These are phyloP conservation scores for Noctua pronuba DNA, from an alignment of 2,888 invertebrate genomes.

Conservation along the genomic window DNA sequence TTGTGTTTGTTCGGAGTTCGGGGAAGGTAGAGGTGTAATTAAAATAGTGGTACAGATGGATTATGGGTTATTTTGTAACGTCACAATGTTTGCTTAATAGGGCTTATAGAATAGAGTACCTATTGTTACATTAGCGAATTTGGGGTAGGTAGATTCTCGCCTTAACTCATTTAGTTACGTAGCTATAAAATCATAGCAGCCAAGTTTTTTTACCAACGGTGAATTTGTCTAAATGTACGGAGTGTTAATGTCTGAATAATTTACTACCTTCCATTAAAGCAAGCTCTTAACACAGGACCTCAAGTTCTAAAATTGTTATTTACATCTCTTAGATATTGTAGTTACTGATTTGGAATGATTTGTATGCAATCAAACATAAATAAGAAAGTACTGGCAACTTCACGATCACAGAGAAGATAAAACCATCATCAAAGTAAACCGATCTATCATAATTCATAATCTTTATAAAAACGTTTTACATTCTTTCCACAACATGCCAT, in stretches of 20 bases:
- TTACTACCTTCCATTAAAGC: not conserved
- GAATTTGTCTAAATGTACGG: not conserved
- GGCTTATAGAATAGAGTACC: not conserved
- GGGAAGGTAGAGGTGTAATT: slow-evolving; percentile 51
- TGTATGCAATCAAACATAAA: slow-evolving; percentile 13
- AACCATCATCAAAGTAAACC: slow-evolving; percentile 32
- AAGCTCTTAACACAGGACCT: not conserved
- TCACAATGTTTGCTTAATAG: slow-evolving; percentile 5
- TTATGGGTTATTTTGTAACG: slow-evolving; percentile 19
- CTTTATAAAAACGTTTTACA: slow-evolving; percentile 26
- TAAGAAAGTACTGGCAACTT: slow-evolving; percentile 9
- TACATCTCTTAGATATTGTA: not conserved
- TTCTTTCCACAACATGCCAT: slow-evolving; percentile 47
- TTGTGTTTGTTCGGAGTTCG: slow-evolving; percentile 62
- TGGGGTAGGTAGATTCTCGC: too few species aligned
- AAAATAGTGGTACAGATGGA: slow-evolving; percentile 19
- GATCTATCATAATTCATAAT: slow-evolving; percentile 44
- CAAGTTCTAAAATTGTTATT: not conserved
- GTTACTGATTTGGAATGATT: not conserved
- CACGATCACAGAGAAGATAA: slow-evolving; percentile 15
- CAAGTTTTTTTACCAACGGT: not conserved
- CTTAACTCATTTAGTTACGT: not conserved
- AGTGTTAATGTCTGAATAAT: not conserved
- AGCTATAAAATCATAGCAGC: not conserved
- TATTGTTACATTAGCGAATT: not conserved